Percentiles rank a stretch among this genome's conserved stretches.
phyloP scores from a whole-genome alignment of 2,797 vertebrate genomes.

The Sarcoramphus papa region DNA sequence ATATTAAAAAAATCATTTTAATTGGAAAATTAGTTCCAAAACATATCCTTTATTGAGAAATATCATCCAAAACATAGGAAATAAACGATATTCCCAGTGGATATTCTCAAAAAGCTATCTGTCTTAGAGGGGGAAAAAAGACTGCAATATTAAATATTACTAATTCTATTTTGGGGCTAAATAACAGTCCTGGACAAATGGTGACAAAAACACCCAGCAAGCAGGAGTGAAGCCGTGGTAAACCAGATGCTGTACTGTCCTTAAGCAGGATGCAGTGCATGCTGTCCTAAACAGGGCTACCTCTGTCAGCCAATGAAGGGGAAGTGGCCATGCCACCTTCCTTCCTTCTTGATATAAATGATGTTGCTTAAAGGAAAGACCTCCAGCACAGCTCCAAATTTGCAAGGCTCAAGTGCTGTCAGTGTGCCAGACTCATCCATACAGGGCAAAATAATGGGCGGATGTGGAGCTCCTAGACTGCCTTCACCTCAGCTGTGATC shows the following conservation, averaged over 20 bases:
- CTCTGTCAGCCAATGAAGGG: neutral
- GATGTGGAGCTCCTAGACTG: neutral
- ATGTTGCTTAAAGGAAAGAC: neutral
- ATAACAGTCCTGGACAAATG: neutral
- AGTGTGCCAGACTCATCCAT: neutral
- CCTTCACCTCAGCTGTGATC: neutral
- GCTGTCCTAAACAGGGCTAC: neutral
- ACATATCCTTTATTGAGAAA: neutral
- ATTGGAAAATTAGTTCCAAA: neutral
- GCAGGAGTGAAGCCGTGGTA: neutral
- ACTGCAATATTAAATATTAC: neutral
- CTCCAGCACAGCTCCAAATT: neutral
- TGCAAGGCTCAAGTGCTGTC: neutral
- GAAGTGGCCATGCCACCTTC: neutral
- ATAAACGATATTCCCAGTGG: neutral
- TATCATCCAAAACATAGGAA: neutral
- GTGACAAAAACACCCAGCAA: neutral
- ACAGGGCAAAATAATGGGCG: neutral
- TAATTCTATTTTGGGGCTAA: neutral
- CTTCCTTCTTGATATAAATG: neutral
- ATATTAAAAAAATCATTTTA: neutral
- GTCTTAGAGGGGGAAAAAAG: neutral
- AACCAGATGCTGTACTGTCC: neutral
- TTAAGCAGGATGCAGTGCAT: neutral
- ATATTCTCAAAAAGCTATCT: neutral